Percentiles rank a stretch among this genome's conserved stretches.
These are phyloP conservation scores for Petroica traversi DNA, from an alignment of 2,113 vertebrate species.

Conservation along the genomic window DNA sequence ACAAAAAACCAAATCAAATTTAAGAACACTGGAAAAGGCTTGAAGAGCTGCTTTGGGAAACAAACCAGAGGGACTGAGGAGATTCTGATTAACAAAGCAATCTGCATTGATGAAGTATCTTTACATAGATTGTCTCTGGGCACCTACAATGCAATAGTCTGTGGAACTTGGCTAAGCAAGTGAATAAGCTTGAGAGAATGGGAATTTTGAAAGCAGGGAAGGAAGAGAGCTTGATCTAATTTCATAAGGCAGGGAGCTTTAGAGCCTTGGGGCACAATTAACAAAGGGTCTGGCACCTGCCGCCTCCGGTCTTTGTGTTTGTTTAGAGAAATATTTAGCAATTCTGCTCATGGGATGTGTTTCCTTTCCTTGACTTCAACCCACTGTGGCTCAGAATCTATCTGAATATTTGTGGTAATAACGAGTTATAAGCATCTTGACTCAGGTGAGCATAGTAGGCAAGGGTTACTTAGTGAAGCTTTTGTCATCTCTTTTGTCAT, in stretches of 20 bases:
- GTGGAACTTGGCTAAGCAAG: background rate
- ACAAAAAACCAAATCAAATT: background rate
- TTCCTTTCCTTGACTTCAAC: background rate
- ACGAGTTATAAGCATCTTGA: background rate
- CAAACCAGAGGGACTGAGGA: background rate
- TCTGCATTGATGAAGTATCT: background rate
- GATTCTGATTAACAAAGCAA: background rate
- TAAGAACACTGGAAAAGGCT: background rate
- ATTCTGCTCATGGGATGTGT: background rate
- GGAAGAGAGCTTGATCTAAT: conserved; percentile 11
- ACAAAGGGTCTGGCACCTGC: conserved; percentile 32
- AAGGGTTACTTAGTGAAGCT: background rate
- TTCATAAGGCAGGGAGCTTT: conserved; percentile 8
- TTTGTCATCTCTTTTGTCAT: background rate
- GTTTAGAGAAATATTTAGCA: background rate
- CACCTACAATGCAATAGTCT: background rate
- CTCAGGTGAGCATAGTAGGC: background rate
- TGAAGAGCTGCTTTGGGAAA: background rate
- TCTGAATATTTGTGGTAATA: background rate
- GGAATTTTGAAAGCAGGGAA: background rate
- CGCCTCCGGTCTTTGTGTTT: background rate
- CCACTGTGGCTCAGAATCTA: background rate
- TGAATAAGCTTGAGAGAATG: background rate
- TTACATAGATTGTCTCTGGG: background rate
- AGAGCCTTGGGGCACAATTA: conserved; percentile 34